These are phyloP conservation scores for Mythimna lalbum DNA, from an alignment of 2,888 invertebrate species.

Conservation along the genomic window DNA sequence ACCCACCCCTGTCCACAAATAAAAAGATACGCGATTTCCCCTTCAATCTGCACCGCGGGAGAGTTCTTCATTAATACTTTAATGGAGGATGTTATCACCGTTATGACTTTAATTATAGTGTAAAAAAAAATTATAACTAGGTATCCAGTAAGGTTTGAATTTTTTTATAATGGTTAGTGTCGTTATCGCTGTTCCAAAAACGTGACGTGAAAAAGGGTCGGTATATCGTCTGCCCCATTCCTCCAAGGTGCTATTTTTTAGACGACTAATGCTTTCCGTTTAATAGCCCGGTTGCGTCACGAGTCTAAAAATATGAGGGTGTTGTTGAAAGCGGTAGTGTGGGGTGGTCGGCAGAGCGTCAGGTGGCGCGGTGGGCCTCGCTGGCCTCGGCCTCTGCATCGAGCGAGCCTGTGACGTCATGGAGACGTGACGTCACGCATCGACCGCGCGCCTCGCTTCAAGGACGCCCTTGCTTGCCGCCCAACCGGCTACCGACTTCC, in stretches of 20 bases:
- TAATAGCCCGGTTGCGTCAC: constrained; percentile 84
- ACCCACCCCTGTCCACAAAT: constrained; percentile 65
- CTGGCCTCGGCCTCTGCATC: constrained; percentile 81
- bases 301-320: constrained; percentile 86
- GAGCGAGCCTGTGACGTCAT: constrained; percentile 86
- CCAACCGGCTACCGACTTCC: constrained; percentile 79
- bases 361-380: constrained; percentile 68
- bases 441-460: constrained; percentile 85
- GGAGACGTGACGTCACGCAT: constrained; percentile 84
- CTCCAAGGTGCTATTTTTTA: constrained; percentile 72
- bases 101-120: constrained; percentile 24
- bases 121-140: background rate
- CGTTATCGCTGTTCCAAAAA: background rate
- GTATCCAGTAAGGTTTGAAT: no score
- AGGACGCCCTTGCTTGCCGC: constrained; percentile 85
- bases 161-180: background rate
- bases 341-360: constrained; percentile 75
- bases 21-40: constrained; percentile 61
- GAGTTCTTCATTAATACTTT: constrained; percentile 28
- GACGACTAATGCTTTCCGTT: constrained; percentile 71
- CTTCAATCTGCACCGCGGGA: constrained; percentile 59
- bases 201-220: background rate
- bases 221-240: constrained; percentile 52
- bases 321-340: constrained; percentile 71
- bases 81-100: constrained; percentile 9